Evolutionary conservation across 2,888 invertebrate species (phyloP).

Genomic region (Rhorus exstirpatorius): DNA sequence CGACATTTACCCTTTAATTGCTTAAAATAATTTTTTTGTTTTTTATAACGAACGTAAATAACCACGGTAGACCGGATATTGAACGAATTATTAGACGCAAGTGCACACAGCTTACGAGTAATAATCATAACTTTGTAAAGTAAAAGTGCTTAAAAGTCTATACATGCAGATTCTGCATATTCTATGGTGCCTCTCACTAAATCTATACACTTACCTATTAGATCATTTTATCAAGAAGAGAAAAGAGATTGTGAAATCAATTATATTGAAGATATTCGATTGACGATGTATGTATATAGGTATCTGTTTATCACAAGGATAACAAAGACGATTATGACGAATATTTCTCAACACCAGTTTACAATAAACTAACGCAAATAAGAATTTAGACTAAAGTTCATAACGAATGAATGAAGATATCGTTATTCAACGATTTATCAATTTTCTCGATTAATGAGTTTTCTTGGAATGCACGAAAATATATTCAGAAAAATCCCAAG

Average conservation of each 20-base stretch:
- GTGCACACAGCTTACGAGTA: constrained; percentile 68
- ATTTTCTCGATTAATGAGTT: neutral
- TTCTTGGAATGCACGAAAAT: no score
- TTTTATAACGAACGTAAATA: constrained; percentile 3
- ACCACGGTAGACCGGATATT: constrained; percentile 32
- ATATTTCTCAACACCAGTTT: constrained; percentile 37
- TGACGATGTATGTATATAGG: constrained; percentile 19
- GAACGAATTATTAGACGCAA: constrained; percentile 49
- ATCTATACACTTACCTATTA: constrained; percentile 76
- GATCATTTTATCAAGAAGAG: constrained; percentile 61
- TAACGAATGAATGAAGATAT: constrained; percentile 19
- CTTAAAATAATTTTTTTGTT: constrained; percentile 13
- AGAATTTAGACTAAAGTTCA: neutral
- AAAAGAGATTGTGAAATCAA: constrained; percentile 29
- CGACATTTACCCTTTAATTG: constrained; percentile 11
- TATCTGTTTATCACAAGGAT: constrained; percentile 9
- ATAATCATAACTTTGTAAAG: constrained; percentile 64
- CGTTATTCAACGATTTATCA: neutral
- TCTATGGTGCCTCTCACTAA: constrained; percentile 81
- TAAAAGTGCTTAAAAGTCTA: constrained; percentile 60
- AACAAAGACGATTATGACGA: constrained; percentile 41
- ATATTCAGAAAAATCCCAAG: no score
- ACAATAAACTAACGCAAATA: neutral
- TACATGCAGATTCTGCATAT: constrained; percentile 72
- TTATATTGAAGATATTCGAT: constrained; percentile 21